These are phyloP conservation scores for Neosalanx taihuensis DNA, from an alignment of 2,797 vertebrate genomes.

Conservation along the genomic window DNA sequence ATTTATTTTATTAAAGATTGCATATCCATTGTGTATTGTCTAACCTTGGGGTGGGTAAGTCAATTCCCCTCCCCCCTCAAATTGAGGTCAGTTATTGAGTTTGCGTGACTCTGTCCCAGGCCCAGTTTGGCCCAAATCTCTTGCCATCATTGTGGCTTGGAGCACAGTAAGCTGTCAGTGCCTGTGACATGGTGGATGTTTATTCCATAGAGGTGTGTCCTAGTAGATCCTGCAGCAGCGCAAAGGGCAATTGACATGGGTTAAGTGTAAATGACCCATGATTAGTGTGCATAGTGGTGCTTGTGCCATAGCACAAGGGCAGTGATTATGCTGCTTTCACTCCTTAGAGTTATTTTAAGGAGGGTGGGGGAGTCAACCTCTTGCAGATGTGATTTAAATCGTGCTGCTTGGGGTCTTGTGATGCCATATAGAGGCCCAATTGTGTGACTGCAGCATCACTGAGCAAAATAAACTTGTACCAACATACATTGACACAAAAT, in stretches of 20 bases:
- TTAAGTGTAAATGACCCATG: slow-evolving; percentile 6
- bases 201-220: too few species aligned
- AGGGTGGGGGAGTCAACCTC: neutral
- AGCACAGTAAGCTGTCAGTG: too few species aligned
- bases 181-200: too few species aligned
- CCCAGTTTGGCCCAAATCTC: slow-evolving; percentile 44
- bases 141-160: slow-evolving; percentile 17
- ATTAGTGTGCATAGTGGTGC: neutral
- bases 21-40: neutral
- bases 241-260: neutral
- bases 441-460: neutral
- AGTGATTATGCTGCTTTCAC: neutral
- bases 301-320: neutral
- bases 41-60: neutral
- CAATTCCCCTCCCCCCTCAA: slow-evolving; percentile 22
- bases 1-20: too few species aligned
- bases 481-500: too few species aligned
- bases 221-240: too few species aligned
- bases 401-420: slow-evolving; percentile 38
- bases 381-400: slow-evolving; percentile 5
- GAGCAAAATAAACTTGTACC: neutral
- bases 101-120: slow-evolving; percentile 33
- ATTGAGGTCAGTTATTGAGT: slow-evolving; percentile 55
- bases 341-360: neutral
- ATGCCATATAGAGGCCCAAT: slow-evolving; percentile 20